Evolutionary conservation across 2,888 invertebrate genomes (phyloP).

Genomic region (Nudaria mundana): DNA sequence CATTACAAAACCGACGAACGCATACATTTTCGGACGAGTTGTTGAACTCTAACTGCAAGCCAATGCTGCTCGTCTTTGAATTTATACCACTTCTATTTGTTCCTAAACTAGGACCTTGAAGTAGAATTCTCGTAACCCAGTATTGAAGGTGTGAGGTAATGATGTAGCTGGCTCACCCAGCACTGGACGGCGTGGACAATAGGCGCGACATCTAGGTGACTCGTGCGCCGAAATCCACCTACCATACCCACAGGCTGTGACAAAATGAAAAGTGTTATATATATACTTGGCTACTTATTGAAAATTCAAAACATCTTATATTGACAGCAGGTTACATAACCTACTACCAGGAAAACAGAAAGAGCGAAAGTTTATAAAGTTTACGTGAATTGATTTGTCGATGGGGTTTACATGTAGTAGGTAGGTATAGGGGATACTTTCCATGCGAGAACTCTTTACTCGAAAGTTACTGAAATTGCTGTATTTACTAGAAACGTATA

Average conservation of each 20-base stretch:
- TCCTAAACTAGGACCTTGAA: constrained; percentile 77
- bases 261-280: constrained; percentile 13
- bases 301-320: not conserved
- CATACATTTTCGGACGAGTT: constrained; percentile 70
- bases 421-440: too few species aligned
- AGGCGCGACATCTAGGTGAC: constrained; percentile 79
- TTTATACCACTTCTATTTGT: constrained; percentile 78
- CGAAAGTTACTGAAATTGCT: too few species aligned
- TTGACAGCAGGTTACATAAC: not conserved
- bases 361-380: constrained; percentile 3
- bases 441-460: too few species aligned
- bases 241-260: constrained; percentile 64
- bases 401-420: not conserved
- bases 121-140: constrained; percentile 80
- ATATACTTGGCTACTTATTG: not conserved
- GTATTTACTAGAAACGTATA: too few species aligned
- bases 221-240: constrained; percentile 54
- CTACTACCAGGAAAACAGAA: not conserved
- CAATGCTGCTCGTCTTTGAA: constrained; percentile 69
- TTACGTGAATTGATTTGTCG: constrained; percentile 6
- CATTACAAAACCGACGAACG: constrained; percentile 56
- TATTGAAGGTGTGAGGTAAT: constrained; percentile 80
- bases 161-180: constrained; percentile 71
- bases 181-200: constrained; percentile 67
- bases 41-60: constrained; percentile 65